Conservation (phyloP, 1,140 invertebrate species). For the Leptinotarsa undecemlineata region DNA sequence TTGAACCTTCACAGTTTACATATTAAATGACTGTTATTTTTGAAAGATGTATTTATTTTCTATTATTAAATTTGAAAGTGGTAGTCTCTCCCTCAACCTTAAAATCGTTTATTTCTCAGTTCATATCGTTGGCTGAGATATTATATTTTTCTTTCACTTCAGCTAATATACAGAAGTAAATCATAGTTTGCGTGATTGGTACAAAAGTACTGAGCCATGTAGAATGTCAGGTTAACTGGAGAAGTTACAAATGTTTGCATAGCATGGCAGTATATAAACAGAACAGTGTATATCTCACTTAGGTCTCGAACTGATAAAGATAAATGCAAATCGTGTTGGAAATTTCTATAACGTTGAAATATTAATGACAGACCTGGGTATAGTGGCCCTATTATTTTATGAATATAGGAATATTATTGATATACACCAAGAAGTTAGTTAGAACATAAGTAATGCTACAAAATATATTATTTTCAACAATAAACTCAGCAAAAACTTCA, state of each 20-base stretch:
- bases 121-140: not conserved
- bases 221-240: conserved; percentile 15
- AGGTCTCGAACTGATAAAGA: conserved; percentile 11
- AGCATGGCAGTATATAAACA: conserved; percentile 20
- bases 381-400: too few relatives aligned
- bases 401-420: too few relatives aligned
- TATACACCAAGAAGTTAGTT: too few relatives aligned
- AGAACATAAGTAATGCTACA: too few relatives aligned
- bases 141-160: not conserved
- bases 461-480: too few relatives aligned
- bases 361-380: not conserved
- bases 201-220: conserved; percentile 19
- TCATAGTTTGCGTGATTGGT: conserved; percentile 15
- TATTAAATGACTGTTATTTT: too few relatives aligned
- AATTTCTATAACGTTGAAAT: not conserved
- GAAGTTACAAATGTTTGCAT: conserved; percentile 18
- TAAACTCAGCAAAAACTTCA: too few relatives aligned
- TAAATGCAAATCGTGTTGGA: conserved; percentile 11
- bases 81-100: too few relatives aligned
- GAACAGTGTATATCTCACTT: conserved; percentile 17
- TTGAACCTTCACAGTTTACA: too few relatives aligned
- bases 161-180: conserved; percentile 1
- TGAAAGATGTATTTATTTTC: too few relatives aligned
- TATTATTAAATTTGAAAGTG: too few relatives aligned
- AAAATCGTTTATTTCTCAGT: not conserved